phyloP scores from a whole-genome alignment of 2,797 vertebrate species.

The Oreochromis grahami region DNA sequence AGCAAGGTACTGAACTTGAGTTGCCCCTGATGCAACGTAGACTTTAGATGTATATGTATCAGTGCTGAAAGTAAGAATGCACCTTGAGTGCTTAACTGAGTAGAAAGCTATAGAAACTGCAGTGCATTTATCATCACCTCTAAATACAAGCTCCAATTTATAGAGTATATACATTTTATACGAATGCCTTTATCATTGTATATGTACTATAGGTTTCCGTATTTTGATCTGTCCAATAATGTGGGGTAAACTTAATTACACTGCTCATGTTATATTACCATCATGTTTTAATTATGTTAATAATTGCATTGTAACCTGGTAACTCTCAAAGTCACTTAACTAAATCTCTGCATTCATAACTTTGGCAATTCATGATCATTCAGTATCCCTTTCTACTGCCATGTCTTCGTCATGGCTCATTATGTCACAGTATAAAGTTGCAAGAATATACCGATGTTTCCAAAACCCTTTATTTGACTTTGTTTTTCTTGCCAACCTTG shows the following conservation, averaged over 20 bases:
- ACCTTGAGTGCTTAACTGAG: not conserved
- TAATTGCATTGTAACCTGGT: not conserved
- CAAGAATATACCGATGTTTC: not conserved
- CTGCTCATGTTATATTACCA: not conserved
- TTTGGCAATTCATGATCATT: not conserved
- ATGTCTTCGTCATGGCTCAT: not conserved
- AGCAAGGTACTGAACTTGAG: not conserved
- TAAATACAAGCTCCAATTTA: not conserved
- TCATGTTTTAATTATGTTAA: not conserved
- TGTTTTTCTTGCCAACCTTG: not conserved
- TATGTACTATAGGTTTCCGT: not conserved
- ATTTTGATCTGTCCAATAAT: rapidly evolving
- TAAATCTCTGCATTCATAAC: not conserved
- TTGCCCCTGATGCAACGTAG: not conserved
- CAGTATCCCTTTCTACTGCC: not conserved
- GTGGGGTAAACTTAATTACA: not conserved
- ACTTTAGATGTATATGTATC: not conserved
- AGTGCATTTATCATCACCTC: not conserved
- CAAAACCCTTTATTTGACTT: not conserved
- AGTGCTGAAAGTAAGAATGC: not conserved
- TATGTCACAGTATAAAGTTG: not conserved
- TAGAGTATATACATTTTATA: not conserved
- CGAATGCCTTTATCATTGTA: not conserved
- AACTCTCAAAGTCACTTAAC: not conserved
- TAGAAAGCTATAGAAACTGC: not conserved